Evolutionary conservation across 2,797 vertebrate genomes (phyloP), one percentile per base, ranked within the genome.

Genomic region (Pogonophryne albipinna): DNA sequence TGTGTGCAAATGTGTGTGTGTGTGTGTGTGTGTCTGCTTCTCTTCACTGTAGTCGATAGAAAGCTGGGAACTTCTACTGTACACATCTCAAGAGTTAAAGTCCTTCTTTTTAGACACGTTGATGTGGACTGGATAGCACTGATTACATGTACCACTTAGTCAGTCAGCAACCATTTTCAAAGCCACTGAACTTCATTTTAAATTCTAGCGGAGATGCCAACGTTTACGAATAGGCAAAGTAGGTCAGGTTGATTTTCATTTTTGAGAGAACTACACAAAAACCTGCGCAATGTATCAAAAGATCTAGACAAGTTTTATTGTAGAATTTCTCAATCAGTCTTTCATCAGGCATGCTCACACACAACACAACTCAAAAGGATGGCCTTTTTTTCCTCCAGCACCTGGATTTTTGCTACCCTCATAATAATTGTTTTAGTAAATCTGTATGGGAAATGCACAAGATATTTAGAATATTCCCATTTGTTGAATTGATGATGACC

Each of bases 1-100:
- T 38, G 31, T 51, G 38, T 50, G 16, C 65, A 50, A 27, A 9
- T 34, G 10, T 87, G 66, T 38, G 31, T 51, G 38, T 50, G 16
- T 34, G 19, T 9, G 31, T 60, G 49, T 59, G 23, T 34, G 13
- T 41, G n/a, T 58, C 11, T 13, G 1, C 56, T 2, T 77, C 74
- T 79, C 49, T 14, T 66, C 52, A 47, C 13, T 57, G 15, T 53
- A 19, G 63, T 74, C 7, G 5, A 46, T 46, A 56, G 10, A 62
- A 63, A 31, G 11, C 50, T 58, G 4, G 57, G 27, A 4, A 73
- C 44, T 51, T 70, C 55, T 16, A 68, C 65, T 58, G 27, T 51
- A 38, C 44, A 31, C 11, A n/a, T 68, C 23, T 51, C 14, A 38
- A 56, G 42, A 34, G 52, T 47, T 27, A 5, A 27, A 27, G 27